A percentile compares a stretch with the other conserved stretches of the same genome.
These are phyloP conservation scores for Sinocyclocheilus maitianheensis DNA, from an alignment of 2,113 vertebrate species.

Conservation along the genomic window DNA sequence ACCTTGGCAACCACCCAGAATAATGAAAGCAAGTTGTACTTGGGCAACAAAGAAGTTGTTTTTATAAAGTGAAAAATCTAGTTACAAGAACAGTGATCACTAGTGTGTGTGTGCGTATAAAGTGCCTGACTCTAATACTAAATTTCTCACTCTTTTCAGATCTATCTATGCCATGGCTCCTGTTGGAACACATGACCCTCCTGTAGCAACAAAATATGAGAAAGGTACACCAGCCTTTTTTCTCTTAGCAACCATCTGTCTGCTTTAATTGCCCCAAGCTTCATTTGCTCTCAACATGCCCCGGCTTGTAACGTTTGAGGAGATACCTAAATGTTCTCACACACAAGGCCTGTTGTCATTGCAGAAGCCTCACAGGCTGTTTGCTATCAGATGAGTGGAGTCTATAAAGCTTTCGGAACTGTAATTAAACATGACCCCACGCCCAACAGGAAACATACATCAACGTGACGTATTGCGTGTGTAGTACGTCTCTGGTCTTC, in stretches of 20 bases:
- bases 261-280: constrained; percentile 45
- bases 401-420: constrained; percentile 27
- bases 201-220: constrained; percentile 34
- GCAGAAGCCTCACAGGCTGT: not conserved
- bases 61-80: not conserved
- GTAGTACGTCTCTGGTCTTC: constrained; percentile 14
- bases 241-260: constrained; percentile 52
- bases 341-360: not conserved
- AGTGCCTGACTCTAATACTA: not conserved
- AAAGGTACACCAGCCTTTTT: constrained; percentile 47
- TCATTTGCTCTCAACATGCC: constrained; percentile 47
- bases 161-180: not conserved
- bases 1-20: not conserved
- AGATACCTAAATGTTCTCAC: constrained; percentile 7
- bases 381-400: not conserved
- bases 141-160: constrained; percentile 20
- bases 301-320: constrained; percentile 34
- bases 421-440: constrained; percentile 14
- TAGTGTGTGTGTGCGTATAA: constrained; percentile 19
- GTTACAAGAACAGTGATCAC: constrained; percentile 3
- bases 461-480: constrained; percentile 1
- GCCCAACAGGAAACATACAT: constrained; percentile 17
- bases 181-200: constrained; percentile 22
- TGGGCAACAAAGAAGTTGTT: not conserved
- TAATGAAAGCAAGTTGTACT: not conserved